Base-by-base conservation (phyloP, 1,140 invertebrate species). In the Hyles euphorbiae region DNA sequence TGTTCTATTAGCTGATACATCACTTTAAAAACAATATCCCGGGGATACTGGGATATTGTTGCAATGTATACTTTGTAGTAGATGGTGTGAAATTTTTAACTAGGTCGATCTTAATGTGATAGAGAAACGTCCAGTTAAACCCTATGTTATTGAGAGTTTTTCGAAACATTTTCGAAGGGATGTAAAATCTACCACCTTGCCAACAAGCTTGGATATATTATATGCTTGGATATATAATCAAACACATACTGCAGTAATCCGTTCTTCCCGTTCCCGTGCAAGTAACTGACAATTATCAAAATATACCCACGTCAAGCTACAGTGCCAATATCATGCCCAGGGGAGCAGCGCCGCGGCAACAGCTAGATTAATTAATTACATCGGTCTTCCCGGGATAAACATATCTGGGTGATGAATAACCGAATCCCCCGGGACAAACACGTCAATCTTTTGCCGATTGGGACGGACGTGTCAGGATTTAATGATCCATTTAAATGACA, bases 351-450 rank as follows among this genome's bases (percentile, higher is more conserved):
- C 44, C 46, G 45, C 48, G 52, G 46, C 43, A 52, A 54, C 34
- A 44, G 9, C 22, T 7, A 53, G 46, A 63, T 54, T 58, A 58
- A 63, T 63, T 63, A 63, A 63, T 63, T 52, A 63, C 56, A 52
- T 48, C 46, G n/a, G 44, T 22, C 34, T 52, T 36, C 56, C 11
- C 3, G 40, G 45, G 53, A 58, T 45, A 51, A 58, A 58, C 52
- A 34, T 63, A 58, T 63, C 56, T 45, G 60, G 52, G 50, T 57
- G 60, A 63, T 65, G 67, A 65, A 68, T 65, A 63, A 65, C 51
- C 59, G 32, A 47, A 59, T 49, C 56, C 59, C 43, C 61, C 34
- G 50, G 61, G 67, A 63, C 58, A 51, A 50, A 58, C 53, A 53
- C 55, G 65, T 64, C 65, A 67, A 67, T 70, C 68, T 40, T 40